phyloP scores from a whole-genome alignment of 2,113 vertebrate species.

The Actenoides lindsayi region DNA sequence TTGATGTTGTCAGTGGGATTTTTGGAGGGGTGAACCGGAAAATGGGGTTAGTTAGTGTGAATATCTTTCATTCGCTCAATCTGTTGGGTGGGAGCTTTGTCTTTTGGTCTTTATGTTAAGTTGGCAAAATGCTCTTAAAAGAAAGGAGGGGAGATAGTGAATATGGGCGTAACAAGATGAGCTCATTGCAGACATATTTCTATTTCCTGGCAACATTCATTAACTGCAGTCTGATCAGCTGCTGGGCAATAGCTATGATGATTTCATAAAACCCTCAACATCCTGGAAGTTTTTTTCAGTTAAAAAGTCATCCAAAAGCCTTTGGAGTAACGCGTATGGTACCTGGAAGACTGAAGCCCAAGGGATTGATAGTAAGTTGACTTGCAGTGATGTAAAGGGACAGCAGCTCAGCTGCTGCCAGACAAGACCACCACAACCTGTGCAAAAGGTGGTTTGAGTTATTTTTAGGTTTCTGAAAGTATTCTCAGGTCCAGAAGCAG shows the following conservation, averaged over 20 bases:
- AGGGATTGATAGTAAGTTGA: background rate
- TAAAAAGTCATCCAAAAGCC: constrained; percentile 5
- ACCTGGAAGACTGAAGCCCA: constrained; percentile 13
- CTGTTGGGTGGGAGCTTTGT: background rate
- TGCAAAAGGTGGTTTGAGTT: background rate
- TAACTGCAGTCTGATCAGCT: background rate
- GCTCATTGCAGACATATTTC: background rate
- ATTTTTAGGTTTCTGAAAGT: constrained; percentile 19
- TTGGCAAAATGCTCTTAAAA: background rate
- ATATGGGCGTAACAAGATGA: background rate
- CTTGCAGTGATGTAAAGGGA: background rate
- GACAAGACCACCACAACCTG: background rate
- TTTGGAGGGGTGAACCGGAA: background rate
- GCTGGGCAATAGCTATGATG: background rate
- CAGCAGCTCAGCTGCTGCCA: background rate
- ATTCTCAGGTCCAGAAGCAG: background rate
- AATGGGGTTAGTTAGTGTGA: background rate
- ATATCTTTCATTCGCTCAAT: background rate
- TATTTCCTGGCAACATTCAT: background rate
- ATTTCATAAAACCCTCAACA: background rate
- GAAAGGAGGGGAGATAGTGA: background rate
- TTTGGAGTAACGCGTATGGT: background rate
- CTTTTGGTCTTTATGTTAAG: background rate
- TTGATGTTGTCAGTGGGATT: constrained; percentile 4
- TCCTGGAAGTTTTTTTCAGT: constrained; percentile 11